These are phyloP conservation scores for Saxicola maurus DNA, from an alignment of 2,797 vertebrate species.

Conservation along the genomic window DNA sequence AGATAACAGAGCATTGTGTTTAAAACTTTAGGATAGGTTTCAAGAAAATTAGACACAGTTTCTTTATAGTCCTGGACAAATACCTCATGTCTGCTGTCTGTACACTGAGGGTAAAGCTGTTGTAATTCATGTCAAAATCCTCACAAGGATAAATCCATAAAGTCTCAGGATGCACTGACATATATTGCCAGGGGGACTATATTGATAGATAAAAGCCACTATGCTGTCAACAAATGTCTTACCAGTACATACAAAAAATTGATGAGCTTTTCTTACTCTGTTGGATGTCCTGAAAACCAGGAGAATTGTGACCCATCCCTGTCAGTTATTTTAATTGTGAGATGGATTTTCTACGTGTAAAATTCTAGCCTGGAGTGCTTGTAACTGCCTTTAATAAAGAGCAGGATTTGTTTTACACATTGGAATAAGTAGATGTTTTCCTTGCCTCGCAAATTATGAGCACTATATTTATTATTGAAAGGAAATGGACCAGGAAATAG, in stretches of 20 bases:
- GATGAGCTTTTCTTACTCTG: slow-evolving; percentile 34
- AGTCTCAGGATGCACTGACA: slow-evolving; percentile 27
- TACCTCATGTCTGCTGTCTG: not conserved
- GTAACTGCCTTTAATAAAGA: not conserved
- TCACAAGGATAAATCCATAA: slow-evolving; percentile 50
- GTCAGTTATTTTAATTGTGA: slow-evolving; percentile 20
- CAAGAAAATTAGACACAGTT: not conserved
- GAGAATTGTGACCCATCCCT: not conserved
- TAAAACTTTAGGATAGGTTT: not conserved
- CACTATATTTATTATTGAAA: not conserved
- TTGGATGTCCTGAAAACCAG: slow-evolving; percentile 4
- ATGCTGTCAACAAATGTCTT: slow-evolving; percentile 29
- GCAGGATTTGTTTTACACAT: not conserved
- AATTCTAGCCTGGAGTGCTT: not conserved
- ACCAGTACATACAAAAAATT: not conserved
- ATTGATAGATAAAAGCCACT: slow-evolving; percentile 47
- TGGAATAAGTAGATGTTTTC: not conserved
- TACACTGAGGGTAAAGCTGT: not conserved
- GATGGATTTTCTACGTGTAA: not conserved
- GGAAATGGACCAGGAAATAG: not conserved
- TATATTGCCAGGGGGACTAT: not conserved
- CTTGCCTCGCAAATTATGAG: not conserved
- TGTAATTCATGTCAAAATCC: slow-evolving; percentile 43
- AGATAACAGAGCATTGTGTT: not conserved
- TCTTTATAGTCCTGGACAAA: not conserved